Base-by-base conservation (phyloP, 2,797 vertebrate species). In the Sylvilagus floridanus region DNA sequence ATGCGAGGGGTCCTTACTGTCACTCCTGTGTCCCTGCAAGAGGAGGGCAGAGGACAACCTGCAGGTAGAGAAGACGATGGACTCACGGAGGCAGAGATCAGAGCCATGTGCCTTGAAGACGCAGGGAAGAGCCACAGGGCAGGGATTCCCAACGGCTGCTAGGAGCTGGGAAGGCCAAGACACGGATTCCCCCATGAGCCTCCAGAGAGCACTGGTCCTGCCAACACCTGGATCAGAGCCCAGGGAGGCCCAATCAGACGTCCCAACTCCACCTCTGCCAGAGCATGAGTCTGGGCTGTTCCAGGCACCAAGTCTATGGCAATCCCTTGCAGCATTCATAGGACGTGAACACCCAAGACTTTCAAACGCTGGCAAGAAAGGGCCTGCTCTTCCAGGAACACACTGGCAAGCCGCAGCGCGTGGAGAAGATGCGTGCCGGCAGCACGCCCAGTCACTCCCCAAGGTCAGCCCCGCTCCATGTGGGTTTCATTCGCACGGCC, bases 201-300 rank as follows among this genome's bases (percentile, higher is more conserved):
- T 69, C 37, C 0, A n/a, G 3, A 2, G 16, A 60, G 2, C 0
- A 16, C 7, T 0, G 2, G 57, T 72, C 52, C 63, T 35, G 26
- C n/a, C 7, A 28, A 47, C 24, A 47, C 4, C 35, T 54, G 12
- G 24, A 57, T 22, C 17, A 2, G 50, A 78, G 73, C 65, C 76
- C 22, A 16, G n/a, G 0, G 37, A 54, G 68, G 65, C 37, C 28
- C 17, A 35, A 9, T n/a, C 52, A 35, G 50, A 28, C 19, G 30
- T 52, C 85, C 35, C 57, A 24, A 7, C 78, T 79, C 66, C 50
- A 68, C n/a, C 63, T 50, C 12, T 7, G 1, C 2, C 71, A 11
- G 12, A 57, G 16, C n/a, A 73, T 72, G 77, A 24, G 50, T 66
- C 10, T 47, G n/a, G 16, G 16, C 52, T 63, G n/a, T 32, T 62